phyloP scores from a whole-genome alignment of 2,797 vertebrate species.

The Rhynchotus rufescens region DNA sequence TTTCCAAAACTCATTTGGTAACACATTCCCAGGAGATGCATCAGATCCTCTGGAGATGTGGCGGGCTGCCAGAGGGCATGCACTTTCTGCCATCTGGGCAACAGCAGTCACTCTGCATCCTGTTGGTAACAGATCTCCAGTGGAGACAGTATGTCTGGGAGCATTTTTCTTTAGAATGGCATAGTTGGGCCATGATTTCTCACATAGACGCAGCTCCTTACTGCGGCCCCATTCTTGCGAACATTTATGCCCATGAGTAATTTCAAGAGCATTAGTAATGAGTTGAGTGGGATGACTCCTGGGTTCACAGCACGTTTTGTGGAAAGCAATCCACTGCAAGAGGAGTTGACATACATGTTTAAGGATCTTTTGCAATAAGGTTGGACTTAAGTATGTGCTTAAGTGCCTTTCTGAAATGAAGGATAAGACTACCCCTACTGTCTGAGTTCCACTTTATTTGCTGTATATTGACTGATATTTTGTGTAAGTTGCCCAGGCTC shows the following conservation, averaged over 20 bases:
- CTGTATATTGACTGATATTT: neutral
- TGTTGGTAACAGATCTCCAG: neutral
- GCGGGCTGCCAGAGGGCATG: neutral
- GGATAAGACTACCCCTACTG: neutral
- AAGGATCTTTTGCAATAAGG: neutral
- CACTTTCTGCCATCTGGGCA: neutral
- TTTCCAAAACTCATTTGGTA: neutral
- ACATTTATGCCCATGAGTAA: constrained; percentile 34
- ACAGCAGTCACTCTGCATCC: neutral
- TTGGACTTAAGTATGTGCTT: neutral
- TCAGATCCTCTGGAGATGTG: neutral
- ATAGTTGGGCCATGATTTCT: constrained; percentile 18
- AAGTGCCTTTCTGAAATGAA: neutral
- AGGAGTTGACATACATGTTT: neutral
- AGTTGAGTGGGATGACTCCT: neutral
- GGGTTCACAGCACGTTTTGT: neutral
- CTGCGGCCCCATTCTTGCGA: neutral
- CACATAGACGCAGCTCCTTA: neutral
- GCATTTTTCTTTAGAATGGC: neutral
- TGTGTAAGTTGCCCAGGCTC: neutral
- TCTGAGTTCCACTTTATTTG: neutral
- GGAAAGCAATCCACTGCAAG: neutral
- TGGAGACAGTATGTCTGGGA: constrained; percentile 41
- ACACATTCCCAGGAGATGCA: neutral
- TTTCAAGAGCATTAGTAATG: neutral